These are phyloP conservation scores for Caranx melampygus DNA, from an alignment of 2,113 vertebrate species.

Conservation along the genomic window DNA sequence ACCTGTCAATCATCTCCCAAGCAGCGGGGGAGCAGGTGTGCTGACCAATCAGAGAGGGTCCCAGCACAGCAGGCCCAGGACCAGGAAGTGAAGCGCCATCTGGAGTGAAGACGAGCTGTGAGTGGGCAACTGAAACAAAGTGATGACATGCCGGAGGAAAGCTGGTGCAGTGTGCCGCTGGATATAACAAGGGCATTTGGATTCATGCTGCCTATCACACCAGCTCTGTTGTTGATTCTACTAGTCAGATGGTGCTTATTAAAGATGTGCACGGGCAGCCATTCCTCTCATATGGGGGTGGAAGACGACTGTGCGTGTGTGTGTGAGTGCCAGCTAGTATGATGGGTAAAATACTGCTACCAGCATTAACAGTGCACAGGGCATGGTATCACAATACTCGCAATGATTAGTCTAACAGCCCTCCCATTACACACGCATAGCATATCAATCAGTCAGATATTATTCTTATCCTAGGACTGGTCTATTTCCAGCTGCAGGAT, in stretches of 20 bases:
- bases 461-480: conserved; percentile 32
- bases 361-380: conserved; percentile 55
- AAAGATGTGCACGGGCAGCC: conserved; percentile 63
- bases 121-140: conserved; percentile 75
- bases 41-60: conserved; percentile 79
- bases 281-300: conserved; percentile 31
- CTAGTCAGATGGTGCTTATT: conserved; percentile 74
- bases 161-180: conserved; percentile 61
- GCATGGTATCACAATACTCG: conserved; percentile 53
- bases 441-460: conserved; percentile 57
- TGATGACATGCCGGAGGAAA: conserved; percentile 71
- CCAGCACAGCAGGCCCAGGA: conserved; percentile 80
- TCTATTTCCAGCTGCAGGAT: conserved; percentile 41
- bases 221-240: conserved; percentile 63
- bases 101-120: conserved; percentile 76
- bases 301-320: conserved; percentile 22
- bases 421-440: conserved; percentile 46
- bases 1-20: conserved; percentile 79
- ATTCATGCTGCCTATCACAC: conserved; percentile 78
- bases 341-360: conserved; percentile 64
- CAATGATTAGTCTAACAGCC: conserved; percentile 55
- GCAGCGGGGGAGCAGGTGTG: conserved; percentile 70
- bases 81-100: conserved; percentile 83
- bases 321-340: conserved; percentile 47
- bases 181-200: conserved; percentile 74